These are phyloP conservation scores for Henricia sp. DNA, from an alignment of 53 echinoderm and acorn worm species.

Conservation along the genomic window DNA sequence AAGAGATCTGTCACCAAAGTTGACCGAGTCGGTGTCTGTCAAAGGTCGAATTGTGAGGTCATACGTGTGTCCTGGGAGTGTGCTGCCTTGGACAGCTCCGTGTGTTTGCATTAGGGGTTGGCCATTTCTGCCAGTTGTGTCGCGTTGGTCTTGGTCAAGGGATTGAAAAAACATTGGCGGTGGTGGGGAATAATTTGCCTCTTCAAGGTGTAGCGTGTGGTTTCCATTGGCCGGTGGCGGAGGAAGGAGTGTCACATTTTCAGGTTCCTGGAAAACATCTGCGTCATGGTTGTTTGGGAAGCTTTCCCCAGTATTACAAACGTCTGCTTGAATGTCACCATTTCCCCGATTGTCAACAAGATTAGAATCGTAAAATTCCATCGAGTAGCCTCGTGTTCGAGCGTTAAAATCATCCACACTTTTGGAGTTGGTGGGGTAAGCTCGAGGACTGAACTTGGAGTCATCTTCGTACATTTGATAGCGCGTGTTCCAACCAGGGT, in stretches of 20 bases:
- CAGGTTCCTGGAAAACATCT: background rate
- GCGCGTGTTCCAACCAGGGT: background rate
- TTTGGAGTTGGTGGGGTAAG: background rate
- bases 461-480: constrained; percentile 6
- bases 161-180: constrained; percentile 43
- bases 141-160: background rate
- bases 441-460: constrained; percentile 40
- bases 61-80: constrained; percentile 64
- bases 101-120: background rate
- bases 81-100: constrained; percentile 36
- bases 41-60: constrained; percentile 49
- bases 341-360: background rate
- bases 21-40: constrained; percentile 36
- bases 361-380: constrained; percentile 37
- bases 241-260: constrained; percentile 56
- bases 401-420: constrained; percentile 13
- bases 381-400: constrained; percentile 40
- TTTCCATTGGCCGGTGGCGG: constrained; percentile 67
- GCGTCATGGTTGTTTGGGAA: background rate
- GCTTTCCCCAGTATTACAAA: background rate
- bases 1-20: constrained; percentile 15
- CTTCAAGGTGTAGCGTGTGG: constrained; percentile 62
- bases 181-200: constrained; percentile 88
- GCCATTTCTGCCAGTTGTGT: too few relatives aligned
- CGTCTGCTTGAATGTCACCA: background rate